phyloP scores from a whole-genome alignment of 1,140 invertebrate genomes.

The Listronotus oregonensis region DNA sequence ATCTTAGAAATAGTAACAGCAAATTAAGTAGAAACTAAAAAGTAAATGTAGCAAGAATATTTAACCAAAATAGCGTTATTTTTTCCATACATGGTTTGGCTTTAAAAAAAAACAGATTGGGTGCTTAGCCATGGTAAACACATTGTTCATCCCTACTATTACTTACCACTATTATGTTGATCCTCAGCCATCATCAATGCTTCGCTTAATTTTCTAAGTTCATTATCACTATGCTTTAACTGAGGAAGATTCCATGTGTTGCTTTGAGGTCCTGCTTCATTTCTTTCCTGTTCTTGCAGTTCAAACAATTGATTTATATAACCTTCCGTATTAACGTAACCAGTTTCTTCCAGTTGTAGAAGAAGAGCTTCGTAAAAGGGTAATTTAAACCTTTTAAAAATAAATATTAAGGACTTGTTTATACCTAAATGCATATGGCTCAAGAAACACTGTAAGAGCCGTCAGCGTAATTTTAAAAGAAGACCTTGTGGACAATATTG shows the following conservation, averaged over 20 bases:
- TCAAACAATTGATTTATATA: conserved; percentile 60
- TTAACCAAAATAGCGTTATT: too few species aligned
- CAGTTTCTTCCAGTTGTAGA: conserved; percentile 60
- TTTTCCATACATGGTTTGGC: too few species aligned
- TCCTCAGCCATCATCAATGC: conserved; percentile 57
- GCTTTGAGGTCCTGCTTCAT: conserved; percentile 58
- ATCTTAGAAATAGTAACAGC: too few species aligned
- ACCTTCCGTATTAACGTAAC: conserved; percentile 56
- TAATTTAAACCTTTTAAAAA: conserved; percentile 55
- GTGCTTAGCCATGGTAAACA: too few species aligned
- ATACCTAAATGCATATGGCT: too few species aligned
- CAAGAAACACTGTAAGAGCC: too few species aligned
- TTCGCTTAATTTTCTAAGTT: conserved; percentile 57
- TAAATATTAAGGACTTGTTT: too few species aligned
- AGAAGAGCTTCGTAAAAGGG: conserved; percentile 60
- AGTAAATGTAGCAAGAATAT: too few species aligned
- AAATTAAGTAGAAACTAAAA: too few species aligned
- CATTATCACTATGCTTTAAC: conserved; percentile 56
- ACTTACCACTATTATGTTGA: conserved; percentile 40
- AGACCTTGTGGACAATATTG: too few species aligned
- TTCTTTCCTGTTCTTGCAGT: conserved; percentile 59
- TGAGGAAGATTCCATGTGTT: conserved; percentile 47
- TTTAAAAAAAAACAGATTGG: too few species aligned
- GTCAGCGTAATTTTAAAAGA: too few species aligned
- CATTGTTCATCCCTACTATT: neutral